Base-by-base conservation (phyloP, 2,888 invertebrate genomes). In the Lepas anatifera region DNA sequence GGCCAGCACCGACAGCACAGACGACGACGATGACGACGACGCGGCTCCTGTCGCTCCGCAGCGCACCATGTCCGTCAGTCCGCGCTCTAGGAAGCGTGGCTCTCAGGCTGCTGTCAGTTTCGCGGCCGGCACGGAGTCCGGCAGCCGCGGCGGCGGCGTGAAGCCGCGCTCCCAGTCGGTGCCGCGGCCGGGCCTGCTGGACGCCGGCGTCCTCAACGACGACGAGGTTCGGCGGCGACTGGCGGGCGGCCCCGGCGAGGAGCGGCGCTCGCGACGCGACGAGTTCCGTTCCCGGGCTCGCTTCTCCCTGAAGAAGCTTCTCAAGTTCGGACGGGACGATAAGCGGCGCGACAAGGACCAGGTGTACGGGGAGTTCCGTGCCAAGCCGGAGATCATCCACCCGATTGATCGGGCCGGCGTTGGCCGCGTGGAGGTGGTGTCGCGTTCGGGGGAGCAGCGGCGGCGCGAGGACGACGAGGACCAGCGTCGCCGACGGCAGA, bases 311-410 rank as follows among this genome's bases (percentile, higher is more conserved):
- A 58, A 58, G 58, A 58, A 58, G 35, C 29, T 58, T 16, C 58
- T 58, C 58, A 58, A 58, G 58, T 58, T 58, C 35, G 58, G 85
- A 4, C 86, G 85, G 70, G 89, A 88, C 77, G 89, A 89, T 75
- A 81, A 87, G 41, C 84, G 72, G 27, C 68, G 70, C n/a, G 85
- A 72, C 50, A 70, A 70, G 68, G 58, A 58, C 58, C 35, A 35
- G 32, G 48, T 68, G 46, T 37, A 66, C 67, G 39, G 70, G 72
- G 69, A 69, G 74, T 67, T 71, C 85, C 11, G 84, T 85, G 76
- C 89, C 3, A 85, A 90, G 25, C 82, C 92, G 35, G 90, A 92
- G 72, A 93, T 93, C 75, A 91, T 93, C 73, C 93, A 93, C 83
- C 93, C 93, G 22, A 83, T 90, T 75, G 92, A 93, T 77, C 84